phyloP scores from a whole-genome alignment of 2,113 vertebrate genomes.

The Chlorodrepanis virens region DNA sequence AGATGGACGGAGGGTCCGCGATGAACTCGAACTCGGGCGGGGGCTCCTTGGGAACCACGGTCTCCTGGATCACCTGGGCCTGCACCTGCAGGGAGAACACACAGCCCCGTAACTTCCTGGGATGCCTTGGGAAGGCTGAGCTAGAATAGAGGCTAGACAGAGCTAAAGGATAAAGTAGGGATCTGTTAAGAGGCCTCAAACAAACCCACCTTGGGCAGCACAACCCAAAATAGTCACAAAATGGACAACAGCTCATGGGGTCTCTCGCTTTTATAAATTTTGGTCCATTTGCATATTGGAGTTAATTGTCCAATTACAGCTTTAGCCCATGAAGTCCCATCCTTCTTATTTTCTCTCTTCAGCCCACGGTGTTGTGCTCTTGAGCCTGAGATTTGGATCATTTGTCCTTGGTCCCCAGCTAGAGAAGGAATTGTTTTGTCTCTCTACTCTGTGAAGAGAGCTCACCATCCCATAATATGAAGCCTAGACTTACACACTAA shows the following conservation, averaged over 20 bases:
- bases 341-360: not conserved
- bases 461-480: not conserved
- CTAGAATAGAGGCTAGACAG: not conserved
- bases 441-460: not conserved
- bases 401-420: not conserved
- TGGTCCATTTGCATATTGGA: not conserved
- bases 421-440: not conserved
- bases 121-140: not conserved
- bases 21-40: conserved; percentile 97
- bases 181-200: not conserved
- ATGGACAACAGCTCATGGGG: not conserved
- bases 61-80: conserved; percentile 95
- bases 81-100: conserved; percentile 76
- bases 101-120: not conserved
- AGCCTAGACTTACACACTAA: not conserved
- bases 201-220: not conserved
- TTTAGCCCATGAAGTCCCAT: not conserved
- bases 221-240: not conserved
- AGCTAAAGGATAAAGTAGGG: not conserved
- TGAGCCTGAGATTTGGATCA: not conserved
- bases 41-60: conserved; percentile 91
- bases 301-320: not conserved
- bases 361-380: not conserved
- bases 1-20: conserved; percentile 95
- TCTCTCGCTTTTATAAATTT: not conserved